Conservation (phyloP, 2,113 vertebrate genomes). For the Rattus rattus region DNA sequence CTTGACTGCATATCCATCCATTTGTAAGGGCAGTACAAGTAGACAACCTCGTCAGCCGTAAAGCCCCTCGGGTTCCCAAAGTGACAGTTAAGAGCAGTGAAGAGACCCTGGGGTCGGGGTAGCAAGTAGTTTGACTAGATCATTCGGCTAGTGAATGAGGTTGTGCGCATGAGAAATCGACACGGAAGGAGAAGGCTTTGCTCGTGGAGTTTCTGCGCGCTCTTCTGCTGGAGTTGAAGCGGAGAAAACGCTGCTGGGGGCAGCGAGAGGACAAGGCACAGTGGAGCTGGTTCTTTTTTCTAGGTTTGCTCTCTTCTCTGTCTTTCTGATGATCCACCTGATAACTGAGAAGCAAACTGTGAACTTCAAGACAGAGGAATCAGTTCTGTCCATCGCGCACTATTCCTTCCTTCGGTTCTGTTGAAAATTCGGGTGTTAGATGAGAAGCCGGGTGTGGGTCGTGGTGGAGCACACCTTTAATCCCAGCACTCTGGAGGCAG, state of each 20-base stretch:
- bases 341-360: not conserved
- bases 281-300: not conserved
- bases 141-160: not conserved
- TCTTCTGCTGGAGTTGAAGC: not conserved
- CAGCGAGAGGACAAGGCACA: fast-evolving
- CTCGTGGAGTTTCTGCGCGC: not conserved
- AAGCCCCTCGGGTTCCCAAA: not conserved
- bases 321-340: not conserved
- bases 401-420: not conserved
- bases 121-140: not conserved
- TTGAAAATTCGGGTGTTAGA: conserved; percentile 12
- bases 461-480: not conserved
- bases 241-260: not conserved
- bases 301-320: not conserved
- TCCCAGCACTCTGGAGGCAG: not conserved
- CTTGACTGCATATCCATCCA: not conserved
- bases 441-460: not conserved
- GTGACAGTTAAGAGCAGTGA: not conserved
- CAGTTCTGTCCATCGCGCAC: not conserved
- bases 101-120: not conserved
- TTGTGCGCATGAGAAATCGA: not conserved
- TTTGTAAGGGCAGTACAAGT: not conserved
- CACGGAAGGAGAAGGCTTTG: not conserved
- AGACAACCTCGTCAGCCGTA: not conserved
- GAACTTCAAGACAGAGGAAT: conserved; percentile 22